Evolutionary conservation across 2,797 vertebrate genomes (phyloP), one percentile per base, ranked within the genome.

Genomic region (Macroramphosus scolopax): DNA sequence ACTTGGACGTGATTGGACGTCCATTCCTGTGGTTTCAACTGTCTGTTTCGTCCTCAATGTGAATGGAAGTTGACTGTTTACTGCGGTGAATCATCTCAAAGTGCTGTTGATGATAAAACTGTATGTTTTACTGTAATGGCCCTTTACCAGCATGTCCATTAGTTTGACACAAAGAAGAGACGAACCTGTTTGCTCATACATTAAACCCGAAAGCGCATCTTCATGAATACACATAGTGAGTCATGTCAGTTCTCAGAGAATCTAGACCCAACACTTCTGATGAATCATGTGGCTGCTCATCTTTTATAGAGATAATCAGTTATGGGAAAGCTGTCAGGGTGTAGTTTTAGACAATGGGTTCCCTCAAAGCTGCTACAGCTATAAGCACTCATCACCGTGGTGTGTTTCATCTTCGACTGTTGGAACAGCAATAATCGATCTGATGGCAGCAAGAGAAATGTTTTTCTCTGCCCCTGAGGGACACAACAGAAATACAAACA

Each of bases 391-490:
- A 46, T 82, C 60, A 64, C 63, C 56, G 37, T 20, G 16, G 5
- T 22, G 47, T 48, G 48, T 66, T 78, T 73, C 63, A 73, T 79
- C 47, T 62, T n/a, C 10, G n/a, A 62, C 55, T 64, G 50, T 41
- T 70, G 51, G 44, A 70, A 75, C 55, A 75, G 51, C 46, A 71
- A 68, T 76, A 76, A 78, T 75, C 45, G 41, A 80, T 73, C 56
- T 60, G 55, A 79, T 77, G 76, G 53, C 63, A 67, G 57, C 40
- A 18, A 63, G 53, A 50, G 65, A 68, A 75, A 65, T 77, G 61
- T 73, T 70, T 72, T 57, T 57, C 65, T 68, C 38, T 25, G 60
- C 41, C 69, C 71, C 53, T 9, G 26, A 73, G 76, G 59, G 63
- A 38, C 39, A 31, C 26, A 25, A 38, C 52, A 62, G 18, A 72